Evolutionary conservation across 2,888 invertebrate genomes (phyloP).

Genomic region (Pheosia tremula): DNA sequence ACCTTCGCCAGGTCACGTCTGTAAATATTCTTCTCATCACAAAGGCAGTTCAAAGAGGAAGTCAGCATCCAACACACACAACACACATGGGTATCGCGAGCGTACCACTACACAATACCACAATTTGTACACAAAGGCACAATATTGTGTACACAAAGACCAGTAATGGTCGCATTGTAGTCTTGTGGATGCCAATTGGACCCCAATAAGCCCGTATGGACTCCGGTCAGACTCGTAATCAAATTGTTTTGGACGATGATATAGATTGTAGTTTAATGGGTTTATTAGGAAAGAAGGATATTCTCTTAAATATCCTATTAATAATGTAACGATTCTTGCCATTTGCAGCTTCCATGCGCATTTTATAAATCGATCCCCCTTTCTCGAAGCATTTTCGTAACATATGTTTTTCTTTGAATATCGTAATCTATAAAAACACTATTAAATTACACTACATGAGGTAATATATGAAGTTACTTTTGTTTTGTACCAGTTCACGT

Average conservation of each 20-base stretch:
- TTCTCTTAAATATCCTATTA: too few relatives aligned
- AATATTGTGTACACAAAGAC: slow-evolving; percentile 26
- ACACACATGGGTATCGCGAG: slow-evolving; percentile 20
- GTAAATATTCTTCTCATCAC: background rate
- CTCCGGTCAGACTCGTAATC: slow-evolving; percentile 12
- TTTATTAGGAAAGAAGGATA: too few relatives aligned
- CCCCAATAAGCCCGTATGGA: slow-evolving; percentile 54
- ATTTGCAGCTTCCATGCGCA: too few relatives aligned
- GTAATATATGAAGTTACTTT: too few relatives aligned
- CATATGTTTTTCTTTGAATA: too few relatives aligned
- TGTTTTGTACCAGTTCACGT: too few relatives aligned
- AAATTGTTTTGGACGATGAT: slow-evolving; percentile 15
- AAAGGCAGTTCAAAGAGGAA: slow-evolving; percentile 27
- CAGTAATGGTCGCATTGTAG: slow-evolving; percentile 20
- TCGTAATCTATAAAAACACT: too few relatives aligned
- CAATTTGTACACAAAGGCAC: slow-evolving; percentile 36
- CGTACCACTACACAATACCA: slow-evolving; percentile 42
- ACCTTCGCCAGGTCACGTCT: background rate
- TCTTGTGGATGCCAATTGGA: slow-evolving; percentile 24
- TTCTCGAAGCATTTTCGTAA: too few relatives aligned
- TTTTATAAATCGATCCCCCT: too few relatives aligned
- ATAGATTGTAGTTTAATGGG: background rate
- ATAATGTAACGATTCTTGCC: too few relatives aligned
- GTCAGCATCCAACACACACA: slow-evolving; percentile 23
- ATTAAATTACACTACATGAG: too few relatives aligned